Conservation (phyloP, 2,888 invertebrate genomes). For the Drosophila anceps region DNA sequence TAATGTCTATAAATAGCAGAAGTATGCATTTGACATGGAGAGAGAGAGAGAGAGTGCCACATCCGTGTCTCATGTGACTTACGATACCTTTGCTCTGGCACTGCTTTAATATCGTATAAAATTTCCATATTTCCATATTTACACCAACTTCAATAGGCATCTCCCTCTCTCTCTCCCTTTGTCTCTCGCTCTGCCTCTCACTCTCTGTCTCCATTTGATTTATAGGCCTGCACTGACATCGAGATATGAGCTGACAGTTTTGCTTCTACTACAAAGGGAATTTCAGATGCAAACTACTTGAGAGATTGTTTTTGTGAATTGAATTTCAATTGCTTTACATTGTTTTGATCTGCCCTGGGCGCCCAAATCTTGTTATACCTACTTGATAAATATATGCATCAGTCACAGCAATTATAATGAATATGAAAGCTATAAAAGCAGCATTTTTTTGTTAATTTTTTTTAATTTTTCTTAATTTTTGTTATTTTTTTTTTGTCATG, state of each 20-base stretch:
- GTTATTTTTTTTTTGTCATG: not conserved
- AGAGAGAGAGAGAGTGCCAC: not conserved
- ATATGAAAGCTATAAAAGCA: no score
- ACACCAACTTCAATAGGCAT: not conserved
- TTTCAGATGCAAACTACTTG: not conserved
- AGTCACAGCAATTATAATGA: not conserved
- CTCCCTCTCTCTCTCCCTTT: not conserved
- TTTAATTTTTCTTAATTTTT: not conserved
- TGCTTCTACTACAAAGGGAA: not conserved
- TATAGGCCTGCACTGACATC: not conserved
- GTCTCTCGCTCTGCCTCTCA: not conserved
- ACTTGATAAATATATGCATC: not conserved
- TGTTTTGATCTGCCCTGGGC: not conserved
- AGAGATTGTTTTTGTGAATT: not conserved
- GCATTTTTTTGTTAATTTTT: no score
- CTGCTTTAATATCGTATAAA: conserved; percentile 28
- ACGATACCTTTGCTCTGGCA: conserved; percentile 18
- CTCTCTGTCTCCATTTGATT: not conserved
- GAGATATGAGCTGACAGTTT: not conserved
- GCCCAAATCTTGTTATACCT: not conserved
- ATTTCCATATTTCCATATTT: conserved; percentile 52
- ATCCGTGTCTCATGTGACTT: conserved; percentile 19
- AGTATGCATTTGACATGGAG: not conserved
- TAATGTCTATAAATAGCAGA: conserved; percentile 1
- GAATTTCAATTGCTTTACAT: not conserved